Evolutionary conservation across 2,888 invertebrate genomes (phyloP), one percentile per base, ranked within the genome.

Genomic region (Oeneis ivallda): DNA sequence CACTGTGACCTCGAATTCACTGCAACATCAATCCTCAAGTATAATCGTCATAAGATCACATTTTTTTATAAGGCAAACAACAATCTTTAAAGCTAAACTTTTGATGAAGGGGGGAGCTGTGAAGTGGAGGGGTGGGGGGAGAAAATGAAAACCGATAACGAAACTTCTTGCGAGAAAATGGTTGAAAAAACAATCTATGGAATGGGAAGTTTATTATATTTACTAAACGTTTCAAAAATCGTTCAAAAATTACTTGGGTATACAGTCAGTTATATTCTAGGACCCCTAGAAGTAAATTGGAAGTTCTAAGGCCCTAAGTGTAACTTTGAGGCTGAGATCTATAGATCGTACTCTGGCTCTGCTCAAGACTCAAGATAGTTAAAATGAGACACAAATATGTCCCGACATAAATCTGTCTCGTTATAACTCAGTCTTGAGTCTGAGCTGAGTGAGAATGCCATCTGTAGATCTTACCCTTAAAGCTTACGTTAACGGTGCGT

Each of bases 51-150:
- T 88, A 91, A 90, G 89, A 92, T 91, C 92, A 92, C 91, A 91
- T 89, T 92, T 86, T 85, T 85, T 84, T 85, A 85, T 90, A 92
- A 92, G 92, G 91, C 92, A 91, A 91, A 92, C 90, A 90, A 92
- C 90, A 91, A 90, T 90, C 76, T 84, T 91, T 91, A 91, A 91
- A 91, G 91, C 91, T 92, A 90, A 89, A 88, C 87, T 85, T 87
- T 88, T 86, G 83, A 85, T 84, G 85, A 80, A 79, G 73, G 71
- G 75, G 74, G 77, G 47, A 7, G 15, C 8, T 15, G 47, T 47
- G 15, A 15, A 47, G 47, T 15, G 15, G 45, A 15, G 45, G 45
- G n/a, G 45, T n/a, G 47, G 15, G 15, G 15, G 47, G 47, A 17
- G 15, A 17, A 10, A 79, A 81, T 79, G 79, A 75, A 61, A 82